Evolutionary conservation across 2,888 invertebrate genomes (phyloP), one percentile per base, ranked within the genome.

Genomic region (Phortica magna): DNA sequence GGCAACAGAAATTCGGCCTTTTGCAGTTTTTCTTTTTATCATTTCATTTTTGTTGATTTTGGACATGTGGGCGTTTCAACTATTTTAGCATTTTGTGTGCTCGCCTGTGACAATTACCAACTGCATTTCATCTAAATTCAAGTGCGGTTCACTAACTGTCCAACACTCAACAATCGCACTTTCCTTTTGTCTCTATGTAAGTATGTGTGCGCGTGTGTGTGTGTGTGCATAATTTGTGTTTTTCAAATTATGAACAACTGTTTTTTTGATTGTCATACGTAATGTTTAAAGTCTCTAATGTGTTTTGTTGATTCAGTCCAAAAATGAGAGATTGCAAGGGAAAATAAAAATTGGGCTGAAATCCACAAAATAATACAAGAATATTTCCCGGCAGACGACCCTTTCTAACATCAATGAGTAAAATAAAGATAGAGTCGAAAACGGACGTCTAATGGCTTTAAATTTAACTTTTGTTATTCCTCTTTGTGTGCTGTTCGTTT

Each of bases 121-220:
- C 55, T 71, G 70, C 70, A 53, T 71, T 71, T 71, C 42, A 71
- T 71, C 53, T 53, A 71, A 71, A 55, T 71, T 71, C 55, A 71
- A 71, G 70, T 61, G 61, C 22, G 31, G 41, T 41, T 19, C 65
- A 14, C 41, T 65, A 39, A 39, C 39, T 65, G 41, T 12, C 14
- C 39, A 65, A 65, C 65, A 65, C n/a, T 53, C 53, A n/a, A 31
- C 31, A 31, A 31, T 31, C n/a, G 3, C 7, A n/a, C n/a, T 53
- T 65, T n/a, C 41, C 19, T n/a, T 65, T n/a, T 65, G 6, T 65
- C 39, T 31, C 39, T 65, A 9, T 31, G 14, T 31, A 9, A 22
- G 31, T 31, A 3, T 7, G 65, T 12, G 39, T 65, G n/a, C n/a
- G n/a, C n/a, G n/a, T n/a, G n/a, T n/a, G n/a, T n/a, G n/a, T n/a